Conservation (phyloP, 2,113 vertebrate genomes). For the Psettodes erumei region DNA sequence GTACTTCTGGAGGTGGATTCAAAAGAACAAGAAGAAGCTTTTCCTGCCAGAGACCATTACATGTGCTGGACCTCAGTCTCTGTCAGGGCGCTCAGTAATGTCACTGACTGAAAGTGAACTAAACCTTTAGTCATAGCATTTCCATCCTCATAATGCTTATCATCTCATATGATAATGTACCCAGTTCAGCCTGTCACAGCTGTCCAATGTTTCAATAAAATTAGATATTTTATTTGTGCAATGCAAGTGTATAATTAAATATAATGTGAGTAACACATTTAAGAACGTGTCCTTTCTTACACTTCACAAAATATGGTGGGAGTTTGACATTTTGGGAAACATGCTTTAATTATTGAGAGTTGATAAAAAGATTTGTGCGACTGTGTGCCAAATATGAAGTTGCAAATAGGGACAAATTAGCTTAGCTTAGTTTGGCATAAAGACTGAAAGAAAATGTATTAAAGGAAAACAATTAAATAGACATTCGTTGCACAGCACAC, state of each 20-base stretch:
- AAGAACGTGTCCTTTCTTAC: neutral
- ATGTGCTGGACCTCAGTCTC: conserved; percentile 71
- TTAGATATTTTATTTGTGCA: neutral
- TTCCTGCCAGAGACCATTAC: conserved; percentile 24
- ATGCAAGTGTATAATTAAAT: conserved; percentile 28
- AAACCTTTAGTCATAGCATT: conserved; percentile 42
- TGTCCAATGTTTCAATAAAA: neutral
- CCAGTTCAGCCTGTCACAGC: neutral
- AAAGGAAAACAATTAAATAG: neutral
- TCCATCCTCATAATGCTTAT: neutral
- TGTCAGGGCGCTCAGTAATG: conserved; percentile 56
- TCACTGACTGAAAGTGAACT: conserved; percentile 59
- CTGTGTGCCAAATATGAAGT: neutral
- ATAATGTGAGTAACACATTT: neutral
- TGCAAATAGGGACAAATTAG: neutral
- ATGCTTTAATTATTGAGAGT: neutral
- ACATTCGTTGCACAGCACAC: neutral
- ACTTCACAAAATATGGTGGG: neutral
- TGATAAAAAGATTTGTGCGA: neutral
- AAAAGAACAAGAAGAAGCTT: conserved; percentile 53
- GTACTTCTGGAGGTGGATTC: conserved; percentile 80
- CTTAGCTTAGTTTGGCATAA: neutral
- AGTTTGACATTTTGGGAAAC: neutral
- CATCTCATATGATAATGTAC: neutral
- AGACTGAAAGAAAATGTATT: neutral